Evolutionary conservation across 2,888 invertebrate species (phyloP), one percentile per base, ranked within the genome.

Genomic region (Phragmatobia fuliginosa): DNA sequence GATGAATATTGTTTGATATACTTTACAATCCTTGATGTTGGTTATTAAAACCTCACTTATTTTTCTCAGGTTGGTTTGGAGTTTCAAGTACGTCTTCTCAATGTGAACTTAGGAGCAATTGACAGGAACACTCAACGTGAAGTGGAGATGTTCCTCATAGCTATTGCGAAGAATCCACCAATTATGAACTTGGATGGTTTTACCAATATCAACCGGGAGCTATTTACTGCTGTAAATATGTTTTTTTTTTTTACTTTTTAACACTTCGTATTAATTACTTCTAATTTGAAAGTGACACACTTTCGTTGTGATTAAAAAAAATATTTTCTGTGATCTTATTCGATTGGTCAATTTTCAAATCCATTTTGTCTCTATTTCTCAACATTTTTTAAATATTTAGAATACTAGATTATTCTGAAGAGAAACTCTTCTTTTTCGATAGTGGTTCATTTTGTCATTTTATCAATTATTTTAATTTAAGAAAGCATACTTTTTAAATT

Each of bases 111-210:
- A 11, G 96, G 96, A 0, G 95, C 96, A 0, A 96, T 97, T 11
- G 97, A 97, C 87, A 92, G 95, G 59, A 95, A 96, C 67, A 96
- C 97, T 0, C 96, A 96, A 80, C 96, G 96, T 45, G 97, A 97
- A 85, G 96, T 97, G 25, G 96, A 97, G 84, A 97, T 97, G 97
- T 97, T 97, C 83, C 90, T 97, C 38, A 96, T 97, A 8, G 97
- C 97, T 0, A 97, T 97, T 68, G 96, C 96, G 10, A 97, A 97
- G 87, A 97, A 97, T 88, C 97, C 97, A 0, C 97, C 97, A 0
- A 96, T 96, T 63, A 97, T 97, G 97, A 97, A 97, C 89, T 91
- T 97, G 68, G 97, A 97, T 78, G 97, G 97, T 6, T 97, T 97
- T 84, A 96, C 97, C 2, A 96, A 97, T 82, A 96, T 97, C 73